Conservation (phyloP, 2,113 vertebrate species). For the Paramisgurnus dabryanus region DNA sequence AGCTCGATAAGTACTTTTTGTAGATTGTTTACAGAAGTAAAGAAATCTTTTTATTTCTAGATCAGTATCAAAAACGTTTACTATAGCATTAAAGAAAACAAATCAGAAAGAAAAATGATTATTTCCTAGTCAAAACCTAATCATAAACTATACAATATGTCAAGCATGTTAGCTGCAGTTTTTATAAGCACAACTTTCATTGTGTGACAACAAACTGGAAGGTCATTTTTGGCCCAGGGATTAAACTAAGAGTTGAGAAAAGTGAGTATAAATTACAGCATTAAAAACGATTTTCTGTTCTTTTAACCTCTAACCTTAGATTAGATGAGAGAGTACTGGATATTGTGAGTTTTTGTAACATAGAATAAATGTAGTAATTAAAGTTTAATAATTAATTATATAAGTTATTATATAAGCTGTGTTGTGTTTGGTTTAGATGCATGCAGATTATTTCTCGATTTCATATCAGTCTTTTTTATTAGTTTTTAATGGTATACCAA, state of each 20-base stretch:
- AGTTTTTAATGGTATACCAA: background rate
- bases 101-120: background rate
- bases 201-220: slow-evolving; percentile 36
- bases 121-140: background rate
- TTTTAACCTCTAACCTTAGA: background rate
- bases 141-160: background rate
- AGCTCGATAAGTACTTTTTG: no score
- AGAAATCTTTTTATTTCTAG: background rate
- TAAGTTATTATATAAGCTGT: background rate
- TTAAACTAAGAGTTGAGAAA: slow-evolving; percentile 41
- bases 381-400: no score
- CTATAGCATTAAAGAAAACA: background rate
- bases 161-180: background rate
- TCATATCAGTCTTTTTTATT: background rate
- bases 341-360: background rate
- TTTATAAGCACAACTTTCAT: background rate
- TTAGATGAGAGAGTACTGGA: background rate
- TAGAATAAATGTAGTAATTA: no score
- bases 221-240: slow-evolving; percentile 59
- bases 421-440: background rate
- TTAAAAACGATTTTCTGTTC: background rate
- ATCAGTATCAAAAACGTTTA: background rate
- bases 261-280: slow-evolving; percentile 54
- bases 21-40: no score
- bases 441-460: no score